These are phyloP conservation scores for Pantherophis guttatus DNA, from an alignment of 2,113 vertebrate species.

Conservation along the genomic window DNA sequence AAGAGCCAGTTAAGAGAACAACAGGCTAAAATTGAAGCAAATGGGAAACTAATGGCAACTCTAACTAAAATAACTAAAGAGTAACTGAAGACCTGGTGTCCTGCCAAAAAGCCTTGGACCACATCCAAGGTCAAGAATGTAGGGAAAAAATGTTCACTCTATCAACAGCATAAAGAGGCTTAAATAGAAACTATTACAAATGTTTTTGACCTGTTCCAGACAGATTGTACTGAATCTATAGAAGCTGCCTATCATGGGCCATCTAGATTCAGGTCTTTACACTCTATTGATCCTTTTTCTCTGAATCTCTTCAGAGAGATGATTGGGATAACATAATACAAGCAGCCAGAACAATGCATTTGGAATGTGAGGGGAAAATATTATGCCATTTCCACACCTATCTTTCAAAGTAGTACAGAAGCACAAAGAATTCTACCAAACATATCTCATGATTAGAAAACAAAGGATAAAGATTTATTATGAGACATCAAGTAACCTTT, in stretches of 20 bases:
- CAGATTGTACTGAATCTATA: background rate
- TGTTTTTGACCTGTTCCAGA: background rate
- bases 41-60: background rate
- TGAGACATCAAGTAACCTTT: background rate
- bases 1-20: background rate
- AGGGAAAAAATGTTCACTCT: background rate
- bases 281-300: background rate
- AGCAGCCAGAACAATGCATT: background rate
- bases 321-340: background rate
- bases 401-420: background rate
- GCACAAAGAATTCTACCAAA: background rate
- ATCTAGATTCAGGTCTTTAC: background rate
- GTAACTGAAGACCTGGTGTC: background rate
- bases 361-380: background rate
- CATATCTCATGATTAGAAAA: background rate
- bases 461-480: background rate
- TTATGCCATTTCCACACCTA: background rate
- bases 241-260: background rate
- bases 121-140: background rate
- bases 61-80: background rate
- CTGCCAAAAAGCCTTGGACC: background rate
- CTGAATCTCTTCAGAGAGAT: background rate
- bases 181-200: background rate
- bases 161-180: background rate
- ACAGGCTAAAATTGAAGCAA: background rate